phyloP scores from a whole-genome alignment of 2,113 vertebrate species.

The Poicephalus meyeri region DNA sequence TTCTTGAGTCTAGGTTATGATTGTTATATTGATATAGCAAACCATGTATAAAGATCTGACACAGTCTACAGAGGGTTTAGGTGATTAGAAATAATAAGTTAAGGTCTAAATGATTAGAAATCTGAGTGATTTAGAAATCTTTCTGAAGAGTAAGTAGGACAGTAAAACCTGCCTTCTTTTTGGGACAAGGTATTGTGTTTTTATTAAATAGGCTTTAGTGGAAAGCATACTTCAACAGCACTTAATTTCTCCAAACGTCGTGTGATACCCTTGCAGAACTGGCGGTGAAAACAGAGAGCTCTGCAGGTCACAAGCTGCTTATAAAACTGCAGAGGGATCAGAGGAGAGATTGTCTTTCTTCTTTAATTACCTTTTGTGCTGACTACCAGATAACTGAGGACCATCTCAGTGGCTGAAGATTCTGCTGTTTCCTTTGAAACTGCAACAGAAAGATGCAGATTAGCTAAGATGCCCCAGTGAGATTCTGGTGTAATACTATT shows the following conservation, averaged over 20 bases:
- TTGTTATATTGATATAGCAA: background rate
- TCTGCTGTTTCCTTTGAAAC: rapidly evolving
- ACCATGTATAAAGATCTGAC: background rate
- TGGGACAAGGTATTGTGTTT: background rate
- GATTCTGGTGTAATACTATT: background rate
- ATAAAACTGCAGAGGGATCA: background rate
- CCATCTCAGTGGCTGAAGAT: background rate
- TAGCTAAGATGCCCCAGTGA: background rate
- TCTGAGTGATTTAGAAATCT: background rate
- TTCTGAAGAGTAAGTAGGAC: background rate
- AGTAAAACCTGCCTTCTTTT: background rate
- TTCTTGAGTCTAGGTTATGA: background rate
- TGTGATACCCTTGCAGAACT: background rate
- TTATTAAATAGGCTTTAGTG: background rate
- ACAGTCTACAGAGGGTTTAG: background rate
- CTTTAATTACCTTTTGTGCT: background rate
- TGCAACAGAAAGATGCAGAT: background rate
- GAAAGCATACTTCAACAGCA: background rate
- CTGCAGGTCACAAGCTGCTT: background rate
- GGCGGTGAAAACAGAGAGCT: background rate
- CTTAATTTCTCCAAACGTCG: background rate
- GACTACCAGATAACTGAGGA: background rate
- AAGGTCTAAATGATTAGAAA: background rate
- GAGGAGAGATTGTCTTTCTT: background rate
- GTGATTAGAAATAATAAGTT: background rate